phyloP scores from a whole-genome alignment of 2,113 vertebrate genomes.

The Hydropotes inermis region DNA sequence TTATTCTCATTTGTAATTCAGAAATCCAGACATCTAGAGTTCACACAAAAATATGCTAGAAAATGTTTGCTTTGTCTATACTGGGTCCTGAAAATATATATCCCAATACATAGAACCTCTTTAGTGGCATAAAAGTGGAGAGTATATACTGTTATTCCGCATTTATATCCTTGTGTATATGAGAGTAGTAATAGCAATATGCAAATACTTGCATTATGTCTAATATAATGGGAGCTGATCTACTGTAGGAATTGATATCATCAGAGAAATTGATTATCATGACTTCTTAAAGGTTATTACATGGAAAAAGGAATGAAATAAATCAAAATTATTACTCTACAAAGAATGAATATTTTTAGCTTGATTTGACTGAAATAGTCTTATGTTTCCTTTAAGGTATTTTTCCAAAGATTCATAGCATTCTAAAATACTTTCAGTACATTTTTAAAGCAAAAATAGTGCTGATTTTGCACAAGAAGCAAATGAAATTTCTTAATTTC shows the following conservation, averaged over 20 bases:
- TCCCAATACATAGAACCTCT: neutral
- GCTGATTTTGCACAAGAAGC: constrained; percentile 67
- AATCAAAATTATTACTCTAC: constrained; percentile 65
- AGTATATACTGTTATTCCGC: neutral
- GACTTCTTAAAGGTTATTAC: constrained; percentile 65
- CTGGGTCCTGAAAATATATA: neutral
- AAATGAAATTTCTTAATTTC: constrained; percentile 71
- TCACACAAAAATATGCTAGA: neutral
- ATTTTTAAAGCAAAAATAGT: constrained; percentile 60
- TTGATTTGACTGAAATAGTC: constrained; percentile 54
- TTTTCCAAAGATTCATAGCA: constrained; percentile 65
- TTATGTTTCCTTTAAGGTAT: constrained; percentile 56
- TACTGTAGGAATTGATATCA: constrained; percentile 72
- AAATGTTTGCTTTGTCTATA: neutral
- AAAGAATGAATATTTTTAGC: constrained; percentile 67
- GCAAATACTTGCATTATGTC: constrained; percentile 69
- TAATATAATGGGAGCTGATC: constrained; percentile 69
- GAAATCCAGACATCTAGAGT: neutral
- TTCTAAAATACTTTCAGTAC: constrained; percentile 70
- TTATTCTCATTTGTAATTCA: neutral
- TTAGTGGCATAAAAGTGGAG: neutral
- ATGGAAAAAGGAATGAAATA: constrained; percentile 55
- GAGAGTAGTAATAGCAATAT: constrained; percentile 54
- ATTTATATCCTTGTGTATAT: constrained; percentile 11
- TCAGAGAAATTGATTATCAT: constrained; percentile 59